phyloP scores from a whole-genome alignment of 1,140 invertebrate genomes.

The Eumaeus atala region DNA sequence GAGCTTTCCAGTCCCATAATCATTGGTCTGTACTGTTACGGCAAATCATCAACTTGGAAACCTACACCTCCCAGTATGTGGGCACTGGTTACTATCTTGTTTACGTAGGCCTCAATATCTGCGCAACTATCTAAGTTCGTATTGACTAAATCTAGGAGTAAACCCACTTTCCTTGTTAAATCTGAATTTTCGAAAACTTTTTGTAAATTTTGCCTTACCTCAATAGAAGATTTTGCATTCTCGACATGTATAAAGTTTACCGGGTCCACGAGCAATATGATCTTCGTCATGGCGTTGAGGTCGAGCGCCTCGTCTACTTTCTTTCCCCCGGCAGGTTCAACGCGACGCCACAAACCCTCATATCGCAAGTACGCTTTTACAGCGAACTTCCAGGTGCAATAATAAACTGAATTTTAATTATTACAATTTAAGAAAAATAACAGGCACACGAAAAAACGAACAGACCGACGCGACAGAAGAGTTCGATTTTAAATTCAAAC shows the following conservation, averaged over 20 bases:
- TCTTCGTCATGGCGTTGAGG: conserved; percentile 33
- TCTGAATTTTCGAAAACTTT: conserved; percentile 43
- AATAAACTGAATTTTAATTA: too few species aligned
- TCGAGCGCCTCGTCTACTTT: conserved; percentile 24
- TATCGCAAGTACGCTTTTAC: conserved; percentile 19
- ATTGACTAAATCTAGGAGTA: conserved; percentile 35
- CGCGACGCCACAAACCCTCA: conserved; percentile 26
- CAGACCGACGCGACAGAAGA: too few species aligned
- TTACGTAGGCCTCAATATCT: conserved; percentile 43
- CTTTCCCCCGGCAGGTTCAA: conserved; percentile 19
- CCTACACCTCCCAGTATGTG: conserved; percentile 40
- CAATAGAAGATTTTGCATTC: conserved; percentile 24
- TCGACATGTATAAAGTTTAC: conserved; percentile 29
- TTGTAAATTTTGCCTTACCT: conserved; percentile 38
- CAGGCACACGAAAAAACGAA: too few species aligned
- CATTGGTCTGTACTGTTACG: too few species aligned
- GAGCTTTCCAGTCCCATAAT: conserved; percentile 39
- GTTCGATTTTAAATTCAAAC: too few species aligned
- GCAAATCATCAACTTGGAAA: conserved; percentile 34
- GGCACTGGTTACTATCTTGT: conserved; percentile 40
- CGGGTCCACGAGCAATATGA: conserved; percentile 41
- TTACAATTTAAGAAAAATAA: too few species aligned
- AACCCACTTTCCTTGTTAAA: conserved; percentile 40
- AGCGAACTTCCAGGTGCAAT: too few species aligned
- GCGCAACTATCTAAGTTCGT: conserved; percentile 33